Percentiles rank a stretch among this genome's conserved stretches.
These are phyloP conservation scores for Didymodactylos carnosus DNA, from an alignment of 2,888 invertebrate genomes.

Conservation along the genomic window DNA sequence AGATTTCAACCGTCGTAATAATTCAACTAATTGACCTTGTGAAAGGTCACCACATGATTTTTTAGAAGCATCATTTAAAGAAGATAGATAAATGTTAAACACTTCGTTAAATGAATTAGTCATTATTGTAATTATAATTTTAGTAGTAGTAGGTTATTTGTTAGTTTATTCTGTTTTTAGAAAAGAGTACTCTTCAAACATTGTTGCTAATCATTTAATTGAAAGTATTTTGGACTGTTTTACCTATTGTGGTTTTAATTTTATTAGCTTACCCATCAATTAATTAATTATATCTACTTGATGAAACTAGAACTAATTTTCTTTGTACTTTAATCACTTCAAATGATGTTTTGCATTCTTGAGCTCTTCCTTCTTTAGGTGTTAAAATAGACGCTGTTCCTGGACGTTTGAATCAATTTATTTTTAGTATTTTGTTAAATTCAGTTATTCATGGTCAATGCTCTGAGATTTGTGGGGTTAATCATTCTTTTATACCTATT, in stretches of 20 bases:
- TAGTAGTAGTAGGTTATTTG: slow-evolving; percentile 19
- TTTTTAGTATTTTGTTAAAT: slow-evolving; percentile 44
- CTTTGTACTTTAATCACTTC: slow-evolving; percentile 25
- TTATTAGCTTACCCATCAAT: slow-evolving; percentile 20
- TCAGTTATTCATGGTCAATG: slow-evolving; percentile 55
- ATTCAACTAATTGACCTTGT: no score
- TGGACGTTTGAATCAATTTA: slow-evolving; percentile 36
- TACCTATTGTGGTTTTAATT: slow-evolving; percentile 23
- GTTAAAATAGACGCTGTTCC: slow-evolving; percentile 35
- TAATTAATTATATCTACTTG: slow-evolving; percentile 20
- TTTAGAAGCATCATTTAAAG: no score
- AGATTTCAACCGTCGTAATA: no score
- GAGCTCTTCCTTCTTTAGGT: slow-evolving; percentile 29
- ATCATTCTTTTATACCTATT: slow-evolving; percentile 36
- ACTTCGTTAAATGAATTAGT: slow-evolving; percentile 24
- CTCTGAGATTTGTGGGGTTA: slow-evolving; percentile 59
- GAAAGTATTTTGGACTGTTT: slow-evolving; percentile 22
- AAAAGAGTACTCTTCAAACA: slow-evolving; percentile 16
- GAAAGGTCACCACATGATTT: no score
- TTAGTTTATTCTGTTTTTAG: slow-evolving; percentile 18
- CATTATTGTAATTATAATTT: slow-evolving; percentile 20
- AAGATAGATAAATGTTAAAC: no score
- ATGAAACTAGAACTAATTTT: slow-evolving; percentile 20
- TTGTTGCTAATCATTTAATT: slow-evolving; percentile 13
- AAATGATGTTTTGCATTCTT: slow-evolving; percentile 35